Percentiles rank a stretch among this genome's conserved stretches.
Evolutionary conservation across 2,888 invertebrate genomes (phyloP).

Genomic region (Chaetogeoica ovagalla): DNA sequence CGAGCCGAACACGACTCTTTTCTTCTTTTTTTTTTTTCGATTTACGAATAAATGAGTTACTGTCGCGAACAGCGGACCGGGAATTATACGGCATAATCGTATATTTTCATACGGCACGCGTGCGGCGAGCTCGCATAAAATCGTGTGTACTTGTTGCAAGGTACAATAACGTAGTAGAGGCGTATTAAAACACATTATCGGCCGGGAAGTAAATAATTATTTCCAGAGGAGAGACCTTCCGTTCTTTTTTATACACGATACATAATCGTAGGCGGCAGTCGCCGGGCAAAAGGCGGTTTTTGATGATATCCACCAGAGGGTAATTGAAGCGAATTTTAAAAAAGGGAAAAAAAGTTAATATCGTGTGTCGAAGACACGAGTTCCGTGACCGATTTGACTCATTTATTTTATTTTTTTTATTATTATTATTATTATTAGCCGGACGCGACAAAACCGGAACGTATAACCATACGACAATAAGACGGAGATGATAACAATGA

Average conservation of each 20-base stretch:
- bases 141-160: neutral
- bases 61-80: too few species aligned
- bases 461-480: constrained; percentile 17
- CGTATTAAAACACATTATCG: too few species aligned
- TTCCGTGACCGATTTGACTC: constrained; percentile 32
- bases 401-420: too few species aligned
- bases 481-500: constrained; percentile 33
- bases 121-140: neutral
- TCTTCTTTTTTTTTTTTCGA: too few species aligned
- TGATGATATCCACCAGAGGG: neutral
- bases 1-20: too few species aligned
- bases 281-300: neutral
- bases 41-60: too few species aligned
- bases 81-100: neutral
- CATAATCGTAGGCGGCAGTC: too few species aligned
- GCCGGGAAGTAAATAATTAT: constrained; percentile 28
- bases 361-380: constrained; percentile 27
- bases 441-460: constrained; percentile 43
- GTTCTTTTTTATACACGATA: too few species aligned
- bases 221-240: neutral
- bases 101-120: too few species aligned
- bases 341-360: constrained; percentile 8
- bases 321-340: neutral
- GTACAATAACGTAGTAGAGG: neutral
- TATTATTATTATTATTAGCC: constrained; percentile 10